Conservation (phyloP, 2,888 invertebrate species). For the Pinctada fucata region DNA sequence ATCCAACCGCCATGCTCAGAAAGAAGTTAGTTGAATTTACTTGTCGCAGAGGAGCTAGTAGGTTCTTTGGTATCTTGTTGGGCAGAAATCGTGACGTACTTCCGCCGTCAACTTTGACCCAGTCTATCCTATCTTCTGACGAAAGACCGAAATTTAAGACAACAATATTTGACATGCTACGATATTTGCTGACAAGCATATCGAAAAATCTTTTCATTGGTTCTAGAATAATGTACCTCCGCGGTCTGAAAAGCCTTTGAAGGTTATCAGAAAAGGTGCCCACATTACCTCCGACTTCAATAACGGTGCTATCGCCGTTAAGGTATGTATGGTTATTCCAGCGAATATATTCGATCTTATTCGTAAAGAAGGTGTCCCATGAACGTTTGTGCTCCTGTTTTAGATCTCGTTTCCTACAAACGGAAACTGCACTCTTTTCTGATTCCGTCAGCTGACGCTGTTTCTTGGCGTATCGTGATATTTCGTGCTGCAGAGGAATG, state of each 20-base stretch:
- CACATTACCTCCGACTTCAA: not conserved
- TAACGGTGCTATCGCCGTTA: not conserved
- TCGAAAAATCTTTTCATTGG: not conserved
- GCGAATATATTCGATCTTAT: not conserved
- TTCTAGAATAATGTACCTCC: not conserved
- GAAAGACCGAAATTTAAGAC: not conserved
- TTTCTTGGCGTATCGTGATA: not conserved
- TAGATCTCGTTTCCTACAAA: not conserved
- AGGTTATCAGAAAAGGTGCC: not conserved
- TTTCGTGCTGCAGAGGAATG: not conserved
- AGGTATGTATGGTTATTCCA: constrained; percentile 1
- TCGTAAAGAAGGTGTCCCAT: not conserved
- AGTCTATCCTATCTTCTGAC: not conserved
- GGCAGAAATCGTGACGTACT: not conserved
- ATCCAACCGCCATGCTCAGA: constrained; percentile 39
- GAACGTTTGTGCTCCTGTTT: not conserved
- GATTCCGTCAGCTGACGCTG: not conserved
- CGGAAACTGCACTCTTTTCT: not conserved
- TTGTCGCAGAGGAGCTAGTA: constrained; percentile 28
- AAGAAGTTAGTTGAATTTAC: constrained; percentile 44
- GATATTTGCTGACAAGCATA: not conserved
- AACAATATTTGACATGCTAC: not conserved
- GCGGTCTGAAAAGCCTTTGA: not conserved
- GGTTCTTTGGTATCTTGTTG: not conserved
- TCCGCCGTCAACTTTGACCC: not conserved